Percentiles rank a stretch among this genome's conserved stretches.
Conservation (phyloP, 2,113 vertebrate genomes). For the Lampris incognitus region DNA sequence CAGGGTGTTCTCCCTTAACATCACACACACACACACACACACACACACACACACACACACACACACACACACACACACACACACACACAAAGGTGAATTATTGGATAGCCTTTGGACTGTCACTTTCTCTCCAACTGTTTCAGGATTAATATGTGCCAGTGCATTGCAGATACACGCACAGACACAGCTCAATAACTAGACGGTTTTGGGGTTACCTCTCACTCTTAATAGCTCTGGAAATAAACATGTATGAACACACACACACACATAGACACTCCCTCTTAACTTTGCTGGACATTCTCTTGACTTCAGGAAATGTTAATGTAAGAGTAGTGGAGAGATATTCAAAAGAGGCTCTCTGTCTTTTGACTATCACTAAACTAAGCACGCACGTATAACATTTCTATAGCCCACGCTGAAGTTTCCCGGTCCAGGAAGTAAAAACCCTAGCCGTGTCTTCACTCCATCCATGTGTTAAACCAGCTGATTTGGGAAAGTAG, state of each 20-base stretch:
- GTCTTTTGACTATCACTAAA: slow-evolving; percentile 11
- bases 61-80: neutral
- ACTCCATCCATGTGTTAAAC: no score
- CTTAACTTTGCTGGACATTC: slow-evolving; percentile 19
- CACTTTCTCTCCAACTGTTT: slow-evolving; percentile 2
- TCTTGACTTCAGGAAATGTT: neutral
- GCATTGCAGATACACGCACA: slow-evolving; percentile 22
- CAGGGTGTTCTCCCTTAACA: slow-evolving; percentile 35
- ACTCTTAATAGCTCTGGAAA: slow-evolving; percentile 16
- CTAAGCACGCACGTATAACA: no score
- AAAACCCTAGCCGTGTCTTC: no score
- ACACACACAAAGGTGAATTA: slow-evolving; percentile 16
- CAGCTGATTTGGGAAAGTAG: no score
- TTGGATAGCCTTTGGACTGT: slow-evolving; percentile 45
- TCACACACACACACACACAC: slow-evolving; percentile 3
- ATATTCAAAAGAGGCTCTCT: slow-evolving; percentile 12
- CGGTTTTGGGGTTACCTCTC: slow-evolving; percentile 20
- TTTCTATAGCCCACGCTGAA: no score
- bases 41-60: neutral
- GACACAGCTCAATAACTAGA: slow-evolving; percentile 25
- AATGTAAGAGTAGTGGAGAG: slow-evolving; percentile 22
- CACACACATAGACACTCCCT: neutral
- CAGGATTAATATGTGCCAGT: slow-evolving; percentile 6
- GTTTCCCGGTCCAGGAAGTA: no score
- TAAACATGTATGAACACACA: neutral